Conservation (phyloP, 1,140 invertebrate genomes). For the Aphaenogaster ashmeadi region DNA sequence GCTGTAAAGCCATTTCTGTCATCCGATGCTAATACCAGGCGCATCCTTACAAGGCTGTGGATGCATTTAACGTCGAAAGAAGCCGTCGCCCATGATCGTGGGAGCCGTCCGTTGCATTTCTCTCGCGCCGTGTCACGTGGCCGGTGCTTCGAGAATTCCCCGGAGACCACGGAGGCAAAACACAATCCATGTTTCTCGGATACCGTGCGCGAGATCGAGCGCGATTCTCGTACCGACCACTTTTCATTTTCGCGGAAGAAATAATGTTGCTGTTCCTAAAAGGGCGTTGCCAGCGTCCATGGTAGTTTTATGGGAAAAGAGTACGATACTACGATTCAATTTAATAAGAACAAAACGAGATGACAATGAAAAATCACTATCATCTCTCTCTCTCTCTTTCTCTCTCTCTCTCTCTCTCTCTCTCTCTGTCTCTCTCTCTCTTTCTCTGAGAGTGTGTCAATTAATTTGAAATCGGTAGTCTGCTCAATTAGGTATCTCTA, state of each 20-base stretch:
- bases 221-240: constrained; percentile 59
- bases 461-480: neutral
- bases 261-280: constrained; percentile 3
- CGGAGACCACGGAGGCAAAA: constrained; percentile 45
- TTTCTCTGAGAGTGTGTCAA: neutral
- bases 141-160: constrained; percentile 59
- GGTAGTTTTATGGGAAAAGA: constrained; percentile 2
- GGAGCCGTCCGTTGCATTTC: constrained; percentile 64
- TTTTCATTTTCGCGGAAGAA: constrained; percentile 72
- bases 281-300: neutral
- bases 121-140: constrained; percentile 44
- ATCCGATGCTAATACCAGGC: constrained; percentile 77
- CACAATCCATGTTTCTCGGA: constrained; percentile 69
- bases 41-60: constrained; percentile 79
- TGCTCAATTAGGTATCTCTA: neutral
- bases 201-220: constrained; percentile 66
- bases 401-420: neutral
- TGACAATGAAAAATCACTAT: neutral
- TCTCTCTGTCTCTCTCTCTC: neutral
- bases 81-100: constrained; percentile 70
- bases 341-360: neutral
- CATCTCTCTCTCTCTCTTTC: neutral
- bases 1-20: constrained; percentile 82
- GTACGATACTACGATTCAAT: neutral
- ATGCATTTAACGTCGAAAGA: constrained; percentile 64